These are phyloP conservation scores for Austrofundulus limnaeus DNA, from an alignment of 2,113 vertebrate species.

Conservation along the genomic window DNA sequence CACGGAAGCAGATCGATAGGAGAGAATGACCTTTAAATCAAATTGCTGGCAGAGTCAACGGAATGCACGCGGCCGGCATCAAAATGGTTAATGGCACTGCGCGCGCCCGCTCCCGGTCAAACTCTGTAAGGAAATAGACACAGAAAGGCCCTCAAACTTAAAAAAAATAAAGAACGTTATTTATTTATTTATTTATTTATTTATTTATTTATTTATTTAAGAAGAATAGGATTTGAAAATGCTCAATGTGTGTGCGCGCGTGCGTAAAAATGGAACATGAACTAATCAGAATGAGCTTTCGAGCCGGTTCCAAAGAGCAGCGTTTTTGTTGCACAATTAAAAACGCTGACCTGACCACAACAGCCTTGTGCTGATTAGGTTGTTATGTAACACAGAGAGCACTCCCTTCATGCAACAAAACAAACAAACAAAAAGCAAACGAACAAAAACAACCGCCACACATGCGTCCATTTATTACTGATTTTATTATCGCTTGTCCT, in stretches of 20 bases:
- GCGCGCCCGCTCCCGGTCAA: conserved; percentile 7
- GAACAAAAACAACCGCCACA: background rate
- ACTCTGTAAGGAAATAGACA: background rate
- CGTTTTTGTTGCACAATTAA: conserved; percentile 49
- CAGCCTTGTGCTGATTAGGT: conserved; percentile 17
- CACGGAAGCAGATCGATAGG: conserved; percentile 79
- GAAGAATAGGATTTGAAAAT: too few species aligned
- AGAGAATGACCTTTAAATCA: conserved; percentile 85
- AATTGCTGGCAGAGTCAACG: conserved; percentile 79
- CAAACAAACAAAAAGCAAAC: too few species aligned
- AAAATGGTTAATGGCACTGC: conserved; percentile 74
- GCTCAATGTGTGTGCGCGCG: background rate
- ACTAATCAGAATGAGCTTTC: conserved; percentile 35
- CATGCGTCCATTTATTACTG: background rate
- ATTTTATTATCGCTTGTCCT: too few species aligned
- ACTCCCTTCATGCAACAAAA: conserved; percentile 16
- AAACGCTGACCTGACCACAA: conserved; percentile 42
- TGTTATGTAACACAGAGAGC: conserved; percentile 53
- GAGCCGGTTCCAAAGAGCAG: conserved; percentile 50
- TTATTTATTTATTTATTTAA: too few species aligned
- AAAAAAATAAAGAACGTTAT: conserved; percentile 53
- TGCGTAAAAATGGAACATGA: background rate
- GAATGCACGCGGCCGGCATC: conserved; percentile 67
- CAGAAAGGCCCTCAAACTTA: conserved; percentile 30
- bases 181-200: background rate